Evolutionary conservation across 2,888 invertebrate genomes (phyloP).

Genomic region (Noctuana brunneofusca): DNA sequence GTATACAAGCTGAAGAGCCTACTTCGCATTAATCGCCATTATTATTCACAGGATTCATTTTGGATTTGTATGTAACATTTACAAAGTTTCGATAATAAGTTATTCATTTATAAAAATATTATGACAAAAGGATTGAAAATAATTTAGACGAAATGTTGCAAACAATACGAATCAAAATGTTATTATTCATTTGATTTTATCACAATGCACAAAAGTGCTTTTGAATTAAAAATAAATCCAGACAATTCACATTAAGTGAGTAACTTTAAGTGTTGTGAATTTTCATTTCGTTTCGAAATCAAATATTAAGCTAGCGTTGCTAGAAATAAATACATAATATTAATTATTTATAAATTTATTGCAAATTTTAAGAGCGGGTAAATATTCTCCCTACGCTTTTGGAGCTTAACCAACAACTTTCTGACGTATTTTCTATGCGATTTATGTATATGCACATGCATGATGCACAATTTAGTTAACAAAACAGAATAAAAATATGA

Average conservation of each 20-base stretch:
- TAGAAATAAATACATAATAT: too few species aligned
- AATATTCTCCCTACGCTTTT: too few species aligned
- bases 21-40: not conserved
- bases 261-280: not conserved
- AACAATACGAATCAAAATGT: not conserved
- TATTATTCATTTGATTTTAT: not conserved
- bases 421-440: too few species aligned
- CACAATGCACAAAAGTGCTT: not conserved
- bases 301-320: not conserved
- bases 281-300: not conserved
- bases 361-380: too few species aligned
- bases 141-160: not conserved
- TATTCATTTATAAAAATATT: not conserved
- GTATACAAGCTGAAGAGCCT: conserved; percentile 21
- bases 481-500: too few species aligned
- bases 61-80: not conserved
- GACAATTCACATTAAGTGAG: not conserved
- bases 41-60: not conserved
- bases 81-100: not conserved
- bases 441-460: too few species aligned
- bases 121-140: not conserved
- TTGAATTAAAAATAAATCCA: not conserved
- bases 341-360: too few species aligned
- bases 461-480: too few species aligned
- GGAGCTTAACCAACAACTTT: too few species aligned